phyloP scores from a whole-genome alignment of 2,797 vertebrate genomes.

The Pelodytes ibericus region DNA sequence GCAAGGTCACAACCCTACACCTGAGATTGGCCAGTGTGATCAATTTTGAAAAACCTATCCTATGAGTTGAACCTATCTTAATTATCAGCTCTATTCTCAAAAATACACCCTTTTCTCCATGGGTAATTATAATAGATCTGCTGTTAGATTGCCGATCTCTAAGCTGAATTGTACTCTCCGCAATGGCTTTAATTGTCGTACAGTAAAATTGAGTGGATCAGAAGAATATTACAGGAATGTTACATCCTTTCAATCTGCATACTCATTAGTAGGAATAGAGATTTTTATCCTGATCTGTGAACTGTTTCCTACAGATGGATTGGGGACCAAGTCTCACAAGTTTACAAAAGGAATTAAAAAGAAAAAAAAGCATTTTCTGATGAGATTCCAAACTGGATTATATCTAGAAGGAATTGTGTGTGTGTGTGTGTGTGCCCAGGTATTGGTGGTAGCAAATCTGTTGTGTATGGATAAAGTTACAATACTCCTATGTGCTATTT shows the following conservation, averaged over 20 bases:
- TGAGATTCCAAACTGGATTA: too few relatives aligned
- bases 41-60: too few relatives aligned
- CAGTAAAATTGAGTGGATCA: slow-evolving; percentile 5
- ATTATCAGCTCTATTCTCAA: too few relatives aligned
- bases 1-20: too few relatives aligned
- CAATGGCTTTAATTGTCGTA: neutral
- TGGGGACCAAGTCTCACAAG: neutral
- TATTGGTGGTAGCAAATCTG: too few relatives aligned
- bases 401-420: too few relatives aligned
- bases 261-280: slow-evolving; percentile 8
- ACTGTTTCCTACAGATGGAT: neutral
- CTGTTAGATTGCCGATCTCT: neutral
- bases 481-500: too few relatives aligned
- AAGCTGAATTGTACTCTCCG: neutral
- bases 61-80: too few relatives aligned
- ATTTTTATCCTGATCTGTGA: slow-evolving; percentile 10
- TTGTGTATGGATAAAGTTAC: too few relatives aligned
- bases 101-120: neutral
- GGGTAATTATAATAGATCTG: neutral
- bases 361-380: too few relatives aligned
- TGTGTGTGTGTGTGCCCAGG: too few relatives aligned
- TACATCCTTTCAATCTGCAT: slow-evolving; percentile 4
- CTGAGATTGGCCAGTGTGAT: too few relatives aligned
- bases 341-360: neutral
- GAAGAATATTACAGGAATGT: neutral